phyloP scores from a whole-genome alignment of 2,113 vertebrate species.

The Salvelinus sp. region DNA sequence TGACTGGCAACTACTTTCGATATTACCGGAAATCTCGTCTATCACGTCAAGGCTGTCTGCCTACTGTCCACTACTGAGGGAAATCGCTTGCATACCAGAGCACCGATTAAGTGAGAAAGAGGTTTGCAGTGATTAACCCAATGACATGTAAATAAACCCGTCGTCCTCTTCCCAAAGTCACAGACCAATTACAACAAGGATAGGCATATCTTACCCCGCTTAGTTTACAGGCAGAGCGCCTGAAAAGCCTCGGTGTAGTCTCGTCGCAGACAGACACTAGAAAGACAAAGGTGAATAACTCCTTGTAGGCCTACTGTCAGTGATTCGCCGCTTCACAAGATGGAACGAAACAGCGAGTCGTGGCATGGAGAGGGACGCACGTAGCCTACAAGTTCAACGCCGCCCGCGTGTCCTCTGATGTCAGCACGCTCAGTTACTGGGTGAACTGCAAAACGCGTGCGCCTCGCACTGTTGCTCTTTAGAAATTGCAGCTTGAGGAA shows the following conservation, averaged over 20 bases:
- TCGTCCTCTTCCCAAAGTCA: slow-evolving; percentile 47
- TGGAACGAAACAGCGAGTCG: slow-evolving; percentile 77
- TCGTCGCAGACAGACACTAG: slow-evolving; percentile 44
- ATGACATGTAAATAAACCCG: slow-evolving; percentile 51
- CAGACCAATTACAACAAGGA: slow-evolving; percentile 45
- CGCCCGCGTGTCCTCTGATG: slow-evolving; percentile 72
- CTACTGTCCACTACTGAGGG: neutral
- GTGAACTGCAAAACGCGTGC: slow-evolving; percentile 23
- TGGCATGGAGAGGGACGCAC: slow-evolving; percentile 75
- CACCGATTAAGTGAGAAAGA: neutral
- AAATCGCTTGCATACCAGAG: neutral
- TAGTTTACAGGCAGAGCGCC: slow-evolving; percentile 56
- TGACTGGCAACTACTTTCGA: neutral
- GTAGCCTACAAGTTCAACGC: slow-evolving; percentile 59
- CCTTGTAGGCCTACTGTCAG: slow-evolving; percentile 52
- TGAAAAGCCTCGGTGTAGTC: slow-evolving; percentile 51
- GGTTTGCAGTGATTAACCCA: slow-evolving; percentile 35
- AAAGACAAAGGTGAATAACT: slow-evolving; percentile 36
- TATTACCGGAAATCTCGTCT: neutral
- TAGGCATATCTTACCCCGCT: slow-evolving; percentile 60
- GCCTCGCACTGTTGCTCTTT: slow-evolving; percentile 42
- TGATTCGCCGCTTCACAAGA: slow-evolving; percentile 67
- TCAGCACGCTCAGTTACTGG: slow-evolving; percentile 69
- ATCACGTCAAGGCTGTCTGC: neutral
- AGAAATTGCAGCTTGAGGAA: slow-evolving; percentile 47